Evolutionary conservation across 1,140 invertebrate species (phyloP), one percentile per base, ranked within the genome.

Genomic region (Dendrolimus punctatus): DNA sequence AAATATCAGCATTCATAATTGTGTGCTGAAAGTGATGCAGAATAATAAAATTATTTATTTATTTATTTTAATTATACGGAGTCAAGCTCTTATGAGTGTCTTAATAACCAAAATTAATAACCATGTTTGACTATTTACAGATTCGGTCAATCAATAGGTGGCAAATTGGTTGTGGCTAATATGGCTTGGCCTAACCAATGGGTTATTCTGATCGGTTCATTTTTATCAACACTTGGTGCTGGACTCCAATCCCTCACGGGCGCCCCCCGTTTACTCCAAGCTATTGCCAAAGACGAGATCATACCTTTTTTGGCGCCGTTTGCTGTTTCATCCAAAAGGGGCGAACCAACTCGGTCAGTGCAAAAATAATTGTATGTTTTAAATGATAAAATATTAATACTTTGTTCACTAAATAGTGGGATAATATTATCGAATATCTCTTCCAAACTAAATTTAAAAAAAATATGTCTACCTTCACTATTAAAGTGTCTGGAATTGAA

Each of bases 111-210:
- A 23, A 1, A 23, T 23, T 23, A 23, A 23, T 23, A 23, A 23
- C 23, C 3, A 23, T 23, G 5, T 6, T 38, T 46, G 40, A 56
- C 46, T 60, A 42, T 60, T 89, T 87, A 36, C 73, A 97, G 95
- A 84, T 99, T 98, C 85, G 98, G 98, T 53, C 94, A 95, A 75
- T 98, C 96, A 75, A 98, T 99, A 62, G 96, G 96, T 47, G 98
- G 98, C 8, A 94, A 94, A 71, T 85, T 99, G 52, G 95, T 99
- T 1, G 97, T 99, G 6, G 97, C 98, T 0, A 96, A 98, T 69
- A 95, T 99, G 66, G 97, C 98, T 0, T 99, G 98, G 98, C 99
- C 99, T 2, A 97, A 98, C 81, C 93, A 98, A 68, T 97, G 96
- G 96, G 97, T 99, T 2, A 98, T 99, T 66, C 85, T 99, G 55